A percentile compares a stretch with the other conserved stretches of the same genome.
Evolutionary conservation across 2,888 invertebrate species (phyloP).

Genomic region (Sympetrum striolatum): DNA sequence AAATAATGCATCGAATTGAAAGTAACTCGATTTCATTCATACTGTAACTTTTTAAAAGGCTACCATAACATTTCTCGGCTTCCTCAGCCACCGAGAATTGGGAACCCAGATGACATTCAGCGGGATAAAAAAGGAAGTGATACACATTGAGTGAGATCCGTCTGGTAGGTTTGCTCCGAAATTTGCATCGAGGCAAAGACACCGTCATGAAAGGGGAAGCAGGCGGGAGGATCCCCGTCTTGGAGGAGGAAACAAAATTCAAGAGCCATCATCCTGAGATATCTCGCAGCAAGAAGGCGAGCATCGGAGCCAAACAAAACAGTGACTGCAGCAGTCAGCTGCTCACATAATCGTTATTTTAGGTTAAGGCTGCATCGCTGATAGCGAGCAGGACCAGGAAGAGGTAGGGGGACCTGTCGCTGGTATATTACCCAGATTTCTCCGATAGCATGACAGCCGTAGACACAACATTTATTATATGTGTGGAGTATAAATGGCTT

Average conservation of each 20-base stretch:
- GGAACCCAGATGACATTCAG: neutral
- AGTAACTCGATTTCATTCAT: neutral
- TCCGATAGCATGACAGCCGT: no score
- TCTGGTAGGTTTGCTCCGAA: neutral
- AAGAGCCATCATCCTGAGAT: neutral
- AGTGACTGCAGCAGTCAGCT: neutral
- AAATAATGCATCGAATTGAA: no score
- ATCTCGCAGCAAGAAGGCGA: neutral
- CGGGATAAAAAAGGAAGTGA: neutral
- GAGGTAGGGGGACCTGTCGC: no score
- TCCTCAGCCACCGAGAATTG: neutral
- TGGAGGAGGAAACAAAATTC: neutral
- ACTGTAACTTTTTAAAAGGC: neutral
- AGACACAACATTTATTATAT: no score
- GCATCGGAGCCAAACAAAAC: neutral
- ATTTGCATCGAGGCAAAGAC: constrained; percentile 24
- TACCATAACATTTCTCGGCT: neutral
- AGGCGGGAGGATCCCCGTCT: neutral
- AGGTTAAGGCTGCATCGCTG: neutral
- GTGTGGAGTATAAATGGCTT: no score
- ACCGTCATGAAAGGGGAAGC: neutral
- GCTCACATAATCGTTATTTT: neutral
- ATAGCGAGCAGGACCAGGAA: neutral
- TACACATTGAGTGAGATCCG: neutral
- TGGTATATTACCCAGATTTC: no score